phyloP scores from a whole-genome alignment of 2,797 vertebrate genomes.

The Gambusia yucatana region DNA sequence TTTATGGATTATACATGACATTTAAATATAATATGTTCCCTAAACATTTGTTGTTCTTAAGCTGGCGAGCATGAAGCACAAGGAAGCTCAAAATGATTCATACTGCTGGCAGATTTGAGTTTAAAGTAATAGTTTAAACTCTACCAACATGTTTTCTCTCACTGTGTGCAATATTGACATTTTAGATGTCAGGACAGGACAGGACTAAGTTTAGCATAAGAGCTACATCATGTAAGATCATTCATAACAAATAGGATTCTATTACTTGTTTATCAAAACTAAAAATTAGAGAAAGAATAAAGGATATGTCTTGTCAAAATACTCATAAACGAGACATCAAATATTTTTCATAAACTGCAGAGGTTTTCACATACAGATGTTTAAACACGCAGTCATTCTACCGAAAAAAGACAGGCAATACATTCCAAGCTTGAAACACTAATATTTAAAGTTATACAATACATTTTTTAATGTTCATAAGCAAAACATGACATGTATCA shows the following conservation, averaged over 20 bases:
- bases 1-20: not conserved
- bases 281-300: not conserved
- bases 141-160: too few relatives aligned
- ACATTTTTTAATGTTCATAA: not conserved
- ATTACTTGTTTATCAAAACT: not conserved
- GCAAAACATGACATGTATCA: not conserved
- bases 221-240: not conserved
- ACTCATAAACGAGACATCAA: not conserved
- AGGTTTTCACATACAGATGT: not conserved
- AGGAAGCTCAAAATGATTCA: too few relatives aligned
- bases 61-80: too few relatives aligned
- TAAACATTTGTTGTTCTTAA: not conserved
- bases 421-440: too few relatives aligned
- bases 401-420: not conserved
- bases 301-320: not conserved
- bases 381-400: not conserved
- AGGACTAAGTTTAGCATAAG: not conserved
- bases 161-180: too few relatives aligned
- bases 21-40: not conserved
- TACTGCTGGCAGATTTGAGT: too few relatives aligned
- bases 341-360: not conserved
- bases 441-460: not conserved
- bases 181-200: not conserved
- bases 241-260: not conserved
- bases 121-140: too few relatives aligned